Conservation (phyloP, 2,797 vertebrate species). For the Semaprochilodus insignis region DNA sequence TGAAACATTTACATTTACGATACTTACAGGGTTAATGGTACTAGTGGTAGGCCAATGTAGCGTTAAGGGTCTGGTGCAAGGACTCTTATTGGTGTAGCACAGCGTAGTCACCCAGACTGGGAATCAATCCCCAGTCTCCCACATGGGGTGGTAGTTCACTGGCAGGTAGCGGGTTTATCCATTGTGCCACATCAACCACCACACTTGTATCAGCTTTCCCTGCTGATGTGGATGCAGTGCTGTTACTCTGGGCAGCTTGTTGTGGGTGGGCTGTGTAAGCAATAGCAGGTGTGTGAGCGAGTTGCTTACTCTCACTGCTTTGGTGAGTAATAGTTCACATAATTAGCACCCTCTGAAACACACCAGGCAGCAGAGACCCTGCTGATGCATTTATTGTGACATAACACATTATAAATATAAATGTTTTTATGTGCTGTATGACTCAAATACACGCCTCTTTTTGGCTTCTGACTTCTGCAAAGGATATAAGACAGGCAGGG, state of each 20-base stretch:
- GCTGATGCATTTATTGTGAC: slow-evolving; percentile 3
- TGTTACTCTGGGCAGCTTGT: slow-evolving; percentile 32
- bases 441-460: neutral
- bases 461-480: neutral
- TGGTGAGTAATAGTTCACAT: slow-evolving; percentile 51
- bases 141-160: too few relatives aligned
- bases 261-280: slow-evolving; percentile 57
- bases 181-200: neutral
- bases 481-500: too few relatives aligned
- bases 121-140: too few relatives aligned
- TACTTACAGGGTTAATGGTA: too few relatives aligned
- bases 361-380: slow-evolving; percentile 5
- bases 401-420: slow-evolving; percentile 2
- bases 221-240: slow-evolving; percentile 27
- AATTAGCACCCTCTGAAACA: slow-evolving; percentile 23
- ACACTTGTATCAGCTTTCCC: neutral
- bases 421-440: too few relatives aligned
- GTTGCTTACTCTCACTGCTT: slow-evolving; percentile 43
- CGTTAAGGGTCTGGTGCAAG: neutral
- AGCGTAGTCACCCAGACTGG: too few relatives aligned
- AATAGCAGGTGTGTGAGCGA: slow-evolving; percentile 50
- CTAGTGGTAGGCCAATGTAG: too few relatives aligned
- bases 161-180: too few relatives aligned
- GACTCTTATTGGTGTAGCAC: too few relatives aligned
- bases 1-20: neutral